Base-by-base conservation (phyloP, 2,888 invertebrate species). In the Hofmannophila pseudospretella region DNA sequence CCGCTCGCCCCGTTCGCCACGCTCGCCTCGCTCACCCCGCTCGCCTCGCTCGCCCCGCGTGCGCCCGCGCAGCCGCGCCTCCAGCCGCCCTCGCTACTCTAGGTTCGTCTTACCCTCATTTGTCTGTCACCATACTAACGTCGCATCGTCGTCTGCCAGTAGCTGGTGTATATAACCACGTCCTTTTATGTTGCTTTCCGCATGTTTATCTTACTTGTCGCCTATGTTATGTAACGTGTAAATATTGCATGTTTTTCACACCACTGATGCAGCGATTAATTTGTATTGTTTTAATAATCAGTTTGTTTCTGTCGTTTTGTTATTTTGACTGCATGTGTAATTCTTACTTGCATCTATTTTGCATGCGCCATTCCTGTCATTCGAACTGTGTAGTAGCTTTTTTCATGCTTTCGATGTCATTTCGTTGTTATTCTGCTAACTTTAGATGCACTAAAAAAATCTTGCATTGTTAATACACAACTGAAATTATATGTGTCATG, bases 51-150 rank as follows among this genome's bases (percentile, higher is more conserved):
- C 51, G 34, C 29, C 58, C n/a, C 67, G 70, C 38, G 51, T 54
- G 10, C 66, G 77, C 19, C 66, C 72, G n/a, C 76, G 75, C 46
- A 72, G 73, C 47, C 76, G 72, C 42, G 72, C 59, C 36, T 52
- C 72, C 49, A 79, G 74, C 58, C 70, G 82, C 32, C 61, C 73
- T 20, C 68, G 81, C 36, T 84, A 80, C 51, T 76, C 82, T 73
- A 81, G 82, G 84, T 84, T 73, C 66, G 79, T 78, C 49, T 35
- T 22, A 34, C 25, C 27, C 20, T 14, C 10, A 4, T 31, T 26
- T 9, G 10, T 28, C 7, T 29, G 12, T 10, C 30, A 72, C 8
- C 23, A 23, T 23, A 23, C 3, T 23, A 23, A 16, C 16, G 16
- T 5, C n/a, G 20, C n/a, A 23, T n/a, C 23, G 23, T 23, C 23